A percentile compares a stretch with the other conserved stretches of the same genome.
These are phyloP conservation scores for Dimorphilus gyrociliatus DNA, from an alignment of 2,888 invertebrate species.

Conservation along the genomic window DNA sequence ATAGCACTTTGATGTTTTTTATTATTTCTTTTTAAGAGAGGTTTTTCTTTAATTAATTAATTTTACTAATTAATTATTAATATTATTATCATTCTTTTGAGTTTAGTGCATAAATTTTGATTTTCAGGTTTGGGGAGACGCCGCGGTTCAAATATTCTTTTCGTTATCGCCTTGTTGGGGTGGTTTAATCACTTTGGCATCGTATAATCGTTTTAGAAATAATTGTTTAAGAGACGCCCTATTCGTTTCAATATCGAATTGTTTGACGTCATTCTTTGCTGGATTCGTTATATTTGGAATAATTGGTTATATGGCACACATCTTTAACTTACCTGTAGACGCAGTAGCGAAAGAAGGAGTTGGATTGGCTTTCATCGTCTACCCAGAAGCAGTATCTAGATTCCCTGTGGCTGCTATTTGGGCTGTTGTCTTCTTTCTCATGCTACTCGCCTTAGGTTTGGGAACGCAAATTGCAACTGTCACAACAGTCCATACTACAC, in stretches of 20 bases:
- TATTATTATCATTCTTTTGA: background rate
- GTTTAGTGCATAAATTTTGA: too few relatives aligned
- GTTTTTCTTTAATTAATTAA: background rate
- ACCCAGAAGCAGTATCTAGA: conserved; percentile 60
- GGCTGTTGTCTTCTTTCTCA: conserved; percentile 46
- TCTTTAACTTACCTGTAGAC: conserved; percentile 17
- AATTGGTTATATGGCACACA: conserved; percentile 31
- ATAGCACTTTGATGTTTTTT: too few relatives aligned
- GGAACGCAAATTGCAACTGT: conserved; percentile 37
- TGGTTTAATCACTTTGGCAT: conserved; percentile 64
- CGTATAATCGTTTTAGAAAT: conserved; percentile 67
- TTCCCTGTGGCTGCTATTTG: conserved; percentile 63
- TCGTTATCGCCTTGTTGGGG: conserved; percentile 72
- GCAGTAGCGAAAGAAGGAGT: conserved; percentile 37
- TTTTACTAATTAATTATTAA: background rate
- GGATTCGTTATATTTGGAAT: conserved; percentile 32
- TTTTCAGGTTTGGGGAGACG: conserved; percentile 32
- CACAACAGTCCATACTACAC: conserved; percentile 42
- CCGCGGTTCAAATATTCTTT: conserved; percentile 65
- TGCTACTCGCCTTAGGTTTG: conserved; percentile 24
- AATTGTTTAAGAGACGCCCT: conserved; percentile 40
- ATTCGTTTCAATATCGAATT: conserved; percentile 26
- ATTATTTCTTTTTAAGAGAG: conserved; percentile 3
- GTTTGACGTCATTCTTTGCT: conserved; percentile 30
- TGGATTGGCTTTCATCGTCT: conserved; percentile 66